phyloP scores from a whole-genome alignment of 2,888 invertebrate species.

The Diogma glabrata region DNA sequence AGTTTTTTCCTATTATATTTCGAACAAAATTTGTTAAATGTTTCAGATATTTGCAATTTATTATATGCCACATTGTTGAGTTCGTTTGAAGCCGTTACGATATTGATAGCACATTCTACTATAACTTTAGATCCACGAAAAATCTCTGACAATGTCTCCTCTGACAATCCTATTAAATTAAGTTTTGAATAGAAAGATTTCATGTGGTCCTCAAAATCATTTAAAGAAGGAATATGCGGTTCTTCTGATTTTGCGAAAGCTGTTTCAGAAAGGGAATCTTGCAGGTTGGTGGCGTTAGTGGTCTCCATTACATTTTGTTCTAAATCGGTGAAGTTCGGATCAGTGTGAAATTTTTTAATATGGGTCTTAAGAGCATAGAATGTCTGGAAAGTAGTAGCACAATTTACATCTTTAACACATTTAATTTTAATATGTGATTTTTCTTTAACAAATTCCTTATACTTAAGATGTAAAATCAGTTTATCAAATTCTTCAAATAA shows the following conservation, averaged over 20 bases:
- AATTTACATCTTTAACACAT: background rate
- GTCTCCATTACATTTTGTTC: background rate
- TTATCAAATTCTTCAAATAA: background rate
- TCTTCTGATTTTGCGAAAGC: background rate
- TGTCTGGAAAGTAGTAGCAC: background rate
- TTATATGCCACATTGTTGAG: background rate
- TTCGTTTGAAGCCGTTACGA: background rate
- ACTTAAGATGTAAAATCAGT: background rate
- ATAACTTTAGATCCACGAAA: background rate
- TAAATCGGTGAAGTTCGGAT: background rate
- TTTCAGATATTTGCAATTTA: background rate
- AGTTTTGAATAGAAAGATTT: background rate
- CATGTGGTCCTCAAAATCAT: background rate
- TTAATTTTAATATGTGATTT: background rate
- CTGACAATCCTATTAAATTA: background rate
- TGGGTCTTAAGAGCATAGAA: background rate
- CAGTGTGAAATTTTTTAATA: background rate
- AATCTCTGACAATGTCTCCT: background rate
- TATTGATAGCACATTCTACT: background rate
- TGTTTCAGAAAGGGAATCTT: background rate
- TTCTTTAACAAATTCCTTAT: background rate
- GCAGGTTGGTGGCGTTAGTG: too few relatives aligned
- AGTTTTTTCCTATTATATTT: background rate
- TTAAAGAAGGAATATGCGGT: background rate
- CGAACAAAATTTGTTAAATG: background rate